Base-by-base conservation (phyloP, 2,888 invertebrate genomes). In the Chloromyia formosa region DNA sequence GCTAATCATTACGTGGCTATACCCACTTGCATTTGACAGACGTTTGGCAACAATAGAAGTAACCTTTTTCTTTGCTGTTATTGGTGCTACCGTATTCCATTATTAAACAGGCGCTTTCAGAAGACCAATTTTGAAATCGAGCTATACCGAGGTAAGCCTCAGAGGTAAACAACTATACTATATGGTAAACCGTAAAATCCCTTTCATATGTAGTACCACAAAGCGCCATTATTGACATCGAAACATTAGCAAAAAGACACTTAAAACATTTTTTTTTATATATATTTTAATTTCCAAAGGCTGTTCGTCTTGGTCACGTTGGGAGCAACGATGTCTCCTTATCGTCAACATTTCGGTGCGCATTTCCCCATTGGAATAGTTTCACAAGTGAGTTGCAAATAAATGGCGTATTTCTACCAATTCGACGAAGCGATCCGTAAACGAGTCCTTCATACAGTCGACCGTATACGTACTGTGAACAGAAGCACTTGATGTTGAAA, bases 371-470 rank as follows among this genome's bases (percentile, higher is more conserved):
- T 56, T 58, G 64, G 42, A 40, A 35, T 40, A 62, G 64, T 73
- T 61, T 49, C 54, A 56, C 35, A 73, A 74, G 61, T 49, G 60
- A 69, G 61, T 58, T 69, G 60, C 40, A 69, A 68, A 60, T 61
- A 72, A 73, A 75, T 66, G 56, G 74, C 74, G 68, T 61, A 76
- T 69, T 74, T 71, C 74, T 64, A 69, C 73, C 62, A 60, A 74
- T 71, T 74, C 75, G 69, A 71, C 69, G 76, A 76, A 76, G 62
- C 76, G 74, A 73, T 72, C 73, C 68, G 61, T 74, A 68, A 74
- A 73, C 54, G 68, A 64, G 73, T 68, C 23, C 75, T 66, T 60
- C 73, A 74, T 53, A 62, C 35, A 62, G 27, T 54, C 40, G 54
- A 23, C 27, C 27, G 27, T 35, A 35, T 35, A 35, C 27, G 2